A percentile compares a stretch with the other conserved stretches of the same genome.
phyloP scores from a whole-genome alignment of 2,797 vertebrate species.

The Carcharodon carcharias region DNA sequence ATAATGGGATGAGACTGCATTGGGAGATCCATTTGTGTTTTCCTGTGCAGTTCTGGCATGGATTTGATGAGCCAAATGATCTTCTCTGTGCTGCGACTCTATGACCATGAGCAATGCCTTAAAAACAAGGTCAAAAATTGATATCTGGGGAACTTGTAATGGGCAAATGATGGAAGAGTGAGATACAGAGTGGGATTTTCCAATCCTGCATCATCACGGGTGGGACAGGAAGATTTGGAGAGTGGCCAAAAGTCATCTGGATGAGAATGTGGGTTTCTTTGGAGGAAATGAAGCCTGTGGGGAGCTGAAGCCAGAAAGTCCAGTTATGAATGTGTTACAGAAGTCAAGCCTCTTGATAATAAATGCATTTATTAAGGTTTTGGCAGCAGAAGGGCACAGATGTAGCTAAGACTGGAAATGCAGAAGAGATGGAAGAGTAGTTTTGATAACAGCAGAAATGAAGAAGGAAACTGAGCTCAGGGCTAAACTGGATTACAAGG shows the following conservation, averaged over 20 bases:
- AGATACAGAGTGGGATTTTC: constrained; percentile 11
- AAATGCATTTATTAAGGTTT: background rate
- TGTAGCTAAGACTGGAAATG: background rate
- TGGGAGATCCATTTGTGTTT: background rate
- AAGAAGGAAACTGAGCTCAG: background rate
- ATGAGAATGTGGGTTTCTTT: constrained; percentile 41
- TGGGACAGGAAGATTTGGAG: no score
- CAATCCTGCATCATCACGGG: no score
- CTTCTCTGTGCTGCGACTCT: no score
- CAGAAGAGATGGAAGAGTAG: background rate
- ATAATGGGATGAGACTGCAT: background rate
- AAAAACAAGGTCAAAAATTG: background rate
- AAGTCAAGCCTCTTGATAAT: background rate
- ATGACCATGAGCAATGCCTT: background rate
- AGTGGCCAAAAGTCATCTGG: constrained; percentile 20
- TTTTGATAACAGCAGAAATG: background rate
- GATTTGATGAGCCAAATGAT: background rate
- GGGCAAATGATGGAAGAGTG: background rate
- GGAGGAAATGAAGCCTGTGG: constrained; percentile 38
- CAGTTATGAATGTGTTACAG: background rate
- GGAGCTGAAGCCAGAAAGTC: background rate
- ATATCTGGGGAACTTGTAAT: background rate
- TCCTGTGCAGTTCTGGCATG: background rate
- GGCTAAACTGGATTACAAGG: background rate
- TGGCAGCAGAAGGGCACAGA: background rate